A percentile compares a stretch with the other conserved stretches of the same genome.
Conservation (phyloP, 2,113 vertebrate species). For the Hypocryptadius cinnamomeus region DNA sequence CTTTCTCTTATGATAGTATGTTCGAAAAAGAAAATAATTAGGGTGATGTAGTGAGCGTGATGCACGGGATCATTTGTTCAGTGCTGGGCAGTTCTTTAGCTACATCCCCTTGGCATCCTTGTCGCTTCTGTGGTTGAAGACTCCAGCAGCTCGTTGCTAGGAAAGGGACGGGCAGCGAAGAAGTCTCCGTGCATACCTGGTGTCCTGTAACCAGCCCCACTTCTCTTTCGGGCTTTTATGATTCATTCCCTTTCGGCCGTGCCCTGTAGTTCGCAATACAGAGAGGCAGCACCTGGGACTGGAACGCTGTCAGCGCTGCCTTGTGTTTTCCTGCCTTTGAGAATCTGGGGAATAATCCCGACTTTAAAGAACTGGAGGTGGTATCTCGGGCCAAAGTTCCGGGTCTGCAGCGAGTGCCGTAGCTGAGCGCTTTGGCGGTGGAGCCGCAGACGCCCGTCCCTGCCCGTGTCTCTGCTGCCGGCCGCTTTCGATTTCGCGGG, state of each 20-base stretch:
- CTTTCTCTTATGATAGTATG: neutral
- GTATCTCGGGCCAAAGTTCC: neutral
- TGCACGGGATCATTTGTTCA: accelerated
- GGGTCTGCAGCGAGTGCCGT: neutral
- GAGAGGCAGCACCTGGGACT: accelerated
- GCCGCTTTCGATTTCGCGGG: neutral
- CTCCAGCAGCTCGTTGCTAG: neutral
- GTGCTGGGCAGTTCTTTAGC: neutral
- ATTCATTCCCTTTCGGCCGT: too few species aligned
- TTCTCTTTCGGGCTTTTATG: accelerated
- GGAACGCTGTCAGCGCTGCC: neutral
- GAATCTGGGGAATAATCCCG: neutral
- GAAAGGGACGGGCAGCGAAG: neutral
- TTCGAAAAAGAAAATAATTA: neutral
- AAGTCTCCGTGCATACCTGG: neutral
- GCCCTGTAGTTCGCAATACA: accelerated
- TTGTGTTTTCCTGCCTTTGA: too few species aligned
- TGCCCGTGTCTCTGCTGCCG: accelerated
- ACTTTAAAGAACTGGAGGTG: neutral
- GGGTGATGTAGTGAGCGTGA: accelerated
- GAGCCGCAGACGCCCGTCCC: neutral
- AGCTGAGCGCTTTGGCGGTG: accelerated
- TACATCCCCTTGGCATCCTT: neutral
- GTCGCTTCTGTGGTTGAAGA: neutral
- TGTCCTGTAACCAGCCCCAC: too few species aligned